Evolutionary conservation across 2,888 invertebrate species (phyloP).

Genomic region (Drosophila fulvimacula): DNA sequence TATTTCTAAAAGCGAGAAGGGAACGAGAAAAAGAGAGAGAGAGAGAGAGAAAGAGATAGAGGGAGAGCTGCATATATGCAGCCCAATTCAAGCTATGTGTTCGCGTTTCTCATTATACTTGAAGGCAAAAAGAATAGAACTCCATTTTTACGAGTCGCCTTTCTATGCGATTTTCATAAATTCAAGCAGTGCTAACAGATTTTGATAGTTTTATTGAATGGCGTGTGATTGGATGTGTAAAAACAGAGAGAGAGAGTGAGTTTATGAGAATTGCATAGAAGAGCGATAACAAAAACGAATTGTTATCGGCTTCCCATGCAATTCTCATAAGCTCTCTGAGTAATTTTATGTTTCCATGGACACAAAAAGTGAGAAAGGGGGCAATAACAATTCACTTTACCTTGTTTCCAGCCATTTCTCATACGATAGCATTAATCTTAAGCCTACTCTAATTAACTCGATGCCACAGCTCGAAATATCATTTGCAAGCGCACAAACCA

Average conservation of each 20-base stretch:
- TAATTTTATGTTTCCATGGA: neutral
- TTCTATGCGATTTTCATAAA: conserved; percentile 9
- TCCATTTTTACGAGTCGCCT: conserved; percentile 2
- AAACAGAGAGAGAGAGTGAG: neutral
- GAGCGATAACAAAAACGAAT: neutral
- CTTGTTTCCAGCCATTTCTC: neutral
- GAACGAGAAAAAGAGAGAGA: neutral
- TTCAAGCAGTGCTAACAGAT: neutral
- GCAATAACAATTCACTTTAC: neutral
- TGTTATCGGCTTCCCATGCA: too few relatives aligned
- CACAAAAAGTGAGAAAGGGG: neutral
- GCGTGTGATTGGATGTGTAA: conserved; percentile 2
- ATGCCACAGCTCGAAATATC: neutral
- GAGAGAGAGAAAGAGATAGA: neutral
- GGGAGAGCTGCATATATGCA: neutral
- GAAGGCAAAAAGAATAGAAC: conserved; percentile 27
- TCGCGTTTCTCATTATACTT: conserved; percentile 62
- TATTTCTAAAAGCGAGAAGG: neutral
- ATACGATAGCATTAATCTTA: neutral
- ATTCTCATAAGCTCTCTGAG: neutral
- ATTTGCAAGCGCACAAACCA: neutral
- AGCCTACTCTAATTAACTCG: conserved; percentile 8
- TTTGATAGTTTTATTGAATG: conserved; percentile 7
- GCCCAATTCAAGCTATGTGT: conserved; percentile 18
- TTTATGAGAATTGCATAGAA: neutral